Percentiles rank a stretch among this genome's conserved stretches.
These are phyloP conservation scores for Anastatus disparis DNA, from an alignment of 1,140 invertebrate genomes.

Conservation along the genomic window DNA sequence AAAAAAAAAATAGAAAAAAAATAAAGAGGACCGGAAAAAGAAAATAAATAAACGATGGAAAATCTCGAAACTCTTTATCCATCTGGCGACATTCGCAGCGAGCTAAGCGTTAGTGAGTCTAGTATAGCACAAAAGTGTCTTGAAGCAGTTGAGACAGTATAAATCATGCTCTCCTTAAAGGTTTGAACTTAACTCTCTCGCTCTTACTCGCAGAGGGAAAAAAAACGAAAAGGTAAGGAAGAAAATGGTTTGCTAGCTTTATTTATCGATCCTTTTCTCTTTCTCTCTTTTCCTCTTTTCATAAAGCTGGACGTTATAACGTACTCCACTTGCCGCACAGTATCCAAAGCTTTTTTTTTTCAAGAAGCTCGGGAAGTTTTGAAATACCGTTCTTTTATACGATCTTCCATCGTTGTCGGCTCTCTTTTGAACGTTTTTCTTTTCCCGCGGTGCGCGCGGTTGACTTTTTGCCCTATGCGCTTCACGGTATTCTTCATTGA, in stretches of 20 bases:
- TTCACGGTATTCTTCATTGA: no score
- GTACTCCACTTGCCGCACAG: no score
- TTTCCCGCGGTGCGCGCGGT: no score
- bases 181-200: no score
- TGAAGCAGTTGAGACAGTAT: not conserved
- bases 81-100: not conserved
- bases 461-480: no score
- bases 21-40: conserved; percentile 5
- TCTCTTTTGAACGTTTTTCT: no score
- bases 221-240: no score
- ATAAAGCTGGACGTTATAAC: not conserved
- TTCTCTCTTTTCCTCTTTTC: not conserved
- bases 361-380: not conserved
- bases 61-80: not conserved
- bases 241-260: not conserved
- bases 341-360: no score
- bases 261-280: conserved; percentile 19
- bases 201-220: no score
- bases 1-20: no score
- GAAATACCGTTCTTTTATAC: conserved; percentile 15
- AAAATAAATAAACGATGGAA: not conserved
- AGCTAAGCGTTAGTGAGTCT: not conserved
- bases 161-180: conserved; percentile 15
- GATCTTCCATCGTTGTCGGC: no score
- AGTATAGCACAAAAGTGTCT: not conserved